phyloP scores from a whole-genome alignment of 2,113 vertebrate species.

The Vulpes vulpes region DNA sequence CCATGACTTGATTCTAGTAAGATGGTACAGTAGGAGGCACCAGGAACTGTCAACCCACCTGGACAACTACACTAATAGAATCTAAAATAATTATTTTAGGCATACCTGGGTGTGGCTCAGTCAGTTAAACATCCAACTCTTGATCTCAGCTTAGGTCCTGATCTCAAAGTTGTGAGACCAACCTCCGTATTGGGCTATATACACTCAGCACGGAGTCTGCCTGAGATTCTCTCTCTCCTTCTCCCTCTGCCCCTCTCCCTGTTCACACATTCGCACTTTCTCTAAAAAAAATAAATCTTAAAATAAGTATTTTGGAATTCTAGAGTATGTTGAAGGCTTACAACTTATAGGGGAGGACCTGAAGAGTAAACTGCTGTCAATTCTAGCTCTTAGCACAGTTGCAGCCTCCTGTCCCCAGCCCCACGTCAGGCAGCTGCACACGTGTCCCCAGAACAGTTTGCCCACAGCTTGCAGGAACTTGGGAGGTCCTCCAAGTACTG shows the following conservation, averaged over 20 bases:
- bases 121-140: neutral
- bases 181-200: too few relatives aligned
- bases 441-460: neutral
- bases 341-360: neutral
- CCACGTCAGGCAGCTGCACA: neutral
- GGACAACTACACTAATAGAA: neutral
- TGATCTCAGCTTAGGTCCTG: neutral
- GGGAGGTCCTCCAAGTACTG: neutral
- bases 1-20: neutral
- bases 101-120: neutral
- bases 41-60: neutral
- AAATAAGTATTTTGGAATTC: neutral
- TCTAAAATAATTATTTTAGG: neutral
- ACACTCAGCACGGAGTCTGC: neutral
- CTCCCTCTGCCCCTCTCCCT: too few relatives aligned
- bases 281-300: neutral
- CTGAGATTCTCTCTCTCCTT: neutral
- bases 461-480: neutral
- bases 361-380: neutral
- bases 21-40: neutral
- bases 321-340: neutral
- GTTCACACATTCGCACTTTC: neutral
- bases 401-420: neutral
- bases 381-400: neutral
- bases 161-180: too few relatives aligned